Conservation (phyloP, 2,888 invertebrate species). For the Papilio elwesi region DNA sequence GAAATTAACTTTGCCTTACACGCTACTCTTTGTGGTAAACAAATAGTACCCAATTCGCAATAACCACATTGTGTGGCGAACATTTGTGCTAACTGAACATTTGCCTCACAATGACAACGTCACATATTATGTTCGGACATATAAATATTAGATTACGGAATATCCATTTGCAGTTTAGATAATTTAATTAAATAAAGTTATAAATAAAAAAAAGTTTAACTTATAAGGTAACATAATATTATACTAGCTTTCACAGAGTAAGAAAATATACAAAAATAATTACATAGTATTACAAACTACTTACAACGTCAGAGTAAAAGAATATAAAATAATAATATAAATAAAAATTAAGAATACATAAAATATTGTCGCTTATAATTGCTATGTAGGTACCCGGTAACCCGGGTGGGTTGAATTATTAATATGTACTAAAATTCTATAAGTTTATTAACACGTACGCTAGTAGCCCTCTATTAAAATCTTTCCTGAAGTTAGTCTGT, state of each 20-base stretch:
- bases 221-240: not conserved
- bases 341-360: no score
- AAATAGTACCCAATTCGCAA: not conserved
- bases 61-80: constrained; percentile 10
- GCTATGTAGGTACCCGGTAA: no score
- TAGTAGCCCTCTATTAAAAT: not conserved
- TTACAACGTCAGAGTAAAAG: no score
- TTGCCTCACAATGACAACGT: not conserved
- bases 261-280: no score
- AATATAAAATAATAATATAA: no score
- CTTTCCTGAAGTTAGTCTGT: constrained; percentile 27
- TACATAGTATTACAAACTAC: no score
- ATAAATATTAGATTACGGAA: constrained; percentile 6
- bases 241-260: no score
- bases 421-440: not conserved
- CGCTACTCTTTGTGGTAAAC: constrained; percentile 7
- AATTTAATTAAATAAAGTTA: no score
- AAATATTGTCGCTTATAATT: no score
- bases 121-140: not conserved
- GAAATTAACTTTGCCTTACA: not conserved
- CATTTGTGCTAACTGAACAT: constrained; percentile 4
- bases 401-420: no score
- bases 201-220: no score
- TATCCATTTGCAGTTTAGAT: not conserved
- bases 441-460: not conserved